phyloP scores from a whole-genome alignment of 2,113 vertebrate species.

The Macheiramphus alcinus region DNA sequence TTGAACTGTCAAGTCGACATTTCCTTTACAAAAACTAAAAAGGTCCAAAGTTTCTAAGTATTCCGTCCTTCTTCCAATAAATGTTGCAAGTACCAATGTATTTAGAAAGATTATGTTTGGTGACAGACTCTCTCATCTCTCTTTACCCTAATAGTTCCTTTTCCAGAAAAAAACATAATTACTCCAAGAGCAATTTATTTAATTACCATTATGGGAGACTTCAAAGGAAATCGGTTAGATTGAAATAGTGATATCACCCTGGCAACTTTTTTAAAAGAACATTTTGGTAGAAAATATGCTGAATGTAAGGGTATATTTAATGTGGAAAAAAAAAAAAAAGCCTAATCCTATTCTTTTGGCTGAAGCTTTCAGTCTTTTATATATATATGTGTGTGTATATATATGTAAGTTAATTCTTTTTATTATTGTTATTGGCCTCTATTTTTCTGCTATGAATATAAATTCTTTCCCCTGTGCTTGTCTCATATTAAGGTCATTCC shows the following conservation, averaged over 20 bases:
- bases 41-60: neutral
- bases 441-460: neutral
- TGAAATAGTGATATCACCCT: neutral
- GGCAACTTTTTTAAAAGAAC: neutral
- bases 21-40: neutral
- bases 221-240: constrained; percentile 28
- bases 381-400: rapidly evolving
- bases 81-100: neutral
- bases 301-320: neutral
- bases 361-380: neutral
- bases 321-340: neutral
- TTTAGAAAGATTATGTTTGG: constrained; percentile 4
- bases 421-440: neutral
- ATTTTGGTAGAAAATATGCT: constrained; percentile 5
- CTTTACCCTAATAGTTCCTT: neutral
- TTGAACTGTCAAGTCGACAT: neutral
- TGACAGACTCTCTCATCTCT: constrained; percentile 7
- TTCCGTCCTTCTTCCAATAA: neutral
- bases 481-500: neutral
- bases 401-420: neutral
- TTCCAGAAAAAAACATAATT: neutral
- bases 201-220: constrained; percentile 25
- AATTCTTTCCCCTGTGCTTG: neutral
- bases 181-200: constrained; percentile 33
- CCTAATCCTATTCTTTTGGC: neutral